phyloP scores from a whole-genome alignment of 35 echinoderm and acorn worm genomes.

The Ophiothrix spiculata region DNA sequence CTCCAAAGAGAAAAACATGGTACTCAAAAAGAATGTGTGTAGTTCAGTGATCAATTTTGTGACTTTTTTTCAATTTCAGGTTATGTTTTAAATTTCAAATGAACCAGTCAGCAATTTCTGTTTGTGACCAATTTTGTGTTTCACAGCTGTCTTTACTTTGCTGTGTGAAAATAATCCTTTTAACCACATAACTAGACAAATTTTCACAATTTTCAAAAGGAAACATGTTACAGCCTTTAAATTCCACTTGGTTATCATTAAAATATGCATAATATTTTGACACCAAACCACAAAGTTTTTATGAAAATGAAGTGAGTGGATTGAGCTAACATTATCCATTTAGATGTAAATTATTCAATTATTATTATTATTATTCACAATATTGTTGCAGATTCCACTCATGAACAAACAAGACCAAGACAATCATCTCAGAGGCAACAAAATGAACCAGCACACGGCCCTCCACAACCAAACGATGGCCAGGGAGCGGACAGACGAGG shows the following conservation, averaged over 20 bases:
- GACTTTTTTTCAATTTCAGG: too few species aligned
- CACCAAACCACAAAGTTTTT: neutral
- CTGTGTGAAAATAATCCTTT: too few species aligned
- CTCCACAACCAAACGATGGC: neutral
- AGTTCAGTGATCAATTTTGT: too few species aligned
- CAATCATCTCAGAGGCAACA: neutral
- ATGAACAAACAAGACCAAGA: neutral
- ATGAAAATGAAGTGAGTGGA: neutral
- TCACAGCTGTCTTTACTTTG: too few species aligned
- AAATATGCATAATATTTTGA: neutral
- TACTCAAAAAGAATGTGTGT: too few species aligned
- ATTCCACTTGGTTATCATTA: neutral
- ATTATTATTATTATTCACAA: neutral
- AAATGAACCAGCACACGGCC: neutral
- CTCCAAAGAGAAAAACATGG: too few species aligned
- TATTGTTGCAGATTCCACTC: neutral
- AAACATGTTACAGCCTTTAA: neutral
- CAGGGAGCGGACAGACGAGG: conserved; percentile 22
- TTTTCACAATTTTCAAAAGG: too few species aligned
- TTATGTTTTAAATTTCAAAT: too few species aligned
- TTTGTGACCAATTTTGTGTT: too few species aligned
- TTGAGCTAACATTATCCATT: neutral
- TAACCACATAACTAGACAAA: too few species aligned
- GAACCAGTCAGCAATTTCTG: too few species aligned
- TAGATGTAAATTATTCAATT: neutral